These are phyloP conservation scores for Brachyhypopomus gauderio DNA, from an alignment of 2,113 vertebrate species.

Conservation along the genomic window DNA sequence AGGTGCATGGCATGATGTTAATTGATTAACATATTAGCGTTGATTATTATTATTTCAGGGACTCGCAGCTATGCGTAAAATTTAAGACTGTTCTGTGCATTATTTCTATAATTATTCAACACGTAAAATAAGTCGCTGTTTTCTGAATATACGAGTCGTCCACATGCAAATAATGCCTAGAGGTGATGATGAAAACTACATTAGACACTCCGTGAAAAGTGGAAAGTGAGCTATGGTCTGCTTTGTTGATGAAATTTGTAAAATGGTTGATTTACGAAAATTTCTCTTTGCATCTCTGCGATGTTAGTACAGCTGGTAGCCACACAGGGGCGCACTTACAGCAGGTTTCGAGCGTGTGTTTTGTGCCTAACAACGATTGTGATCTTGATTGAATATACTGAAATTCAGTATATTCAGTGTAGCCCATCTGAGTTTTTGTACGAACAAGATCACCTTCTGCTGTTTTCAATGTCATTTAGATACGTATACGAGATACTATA, in stretches of 20 bases:
- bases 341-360: conserved; percentile 35
- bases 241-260: background rate
- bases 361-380: conserved; percentile 37
- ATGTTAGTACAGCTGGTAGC: conserved; percentile 4
- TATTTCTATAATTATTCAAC: background rate
- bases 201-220: no score
- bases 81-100: background rate
- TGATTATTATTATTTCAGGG: background rate
- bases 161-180: background rate
- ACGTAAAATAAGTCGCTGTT: background rate
- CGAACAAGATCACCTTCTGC: background rate
- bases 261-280: background rate
- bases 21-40: background rate
- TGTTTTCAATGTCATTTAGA: background rate
- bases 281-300: background rate
- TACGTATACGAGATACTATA: no score
- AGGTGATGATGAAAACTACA: background rate
- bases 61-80: background rate
- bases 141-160: background rate
- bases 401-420: background rate
- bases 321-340: conserved; percentile 48
- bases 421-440: background rate
- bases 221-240: background rate
- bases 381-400: conserved; percentile 40
- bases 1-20: background rate